phyloP scores from a whole-genome alignment of 2,888 invertebrate genomes.

The Temnothorax rugatulus region DNA sequence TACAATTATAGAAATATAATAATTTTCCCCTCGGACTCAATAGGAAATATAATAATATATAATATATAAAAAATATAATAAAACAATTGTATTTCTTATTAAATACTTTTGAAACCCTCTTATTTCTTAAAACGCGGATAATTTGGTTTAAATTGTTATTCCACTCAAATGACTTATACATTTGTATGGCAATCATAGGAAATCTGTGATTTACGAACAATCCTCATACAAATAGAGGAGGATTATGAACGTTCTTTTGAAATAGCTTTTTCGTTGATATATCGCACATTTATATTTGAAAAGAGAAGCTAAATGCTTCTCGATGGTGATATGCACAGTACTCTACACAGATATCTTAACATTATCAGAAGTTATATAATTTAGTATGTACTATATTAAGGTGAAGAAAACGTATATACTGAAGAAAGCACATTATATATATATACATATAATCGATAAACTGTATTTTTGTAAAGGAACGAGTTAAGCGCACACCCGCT shows the following conservation, averaged over 20 bases:
- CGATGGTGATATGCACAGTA: conserved; percentile 22
- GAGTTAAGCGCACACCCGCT: conserved; percentile 69
- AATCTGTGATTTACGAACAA: conserved; percentile 38
- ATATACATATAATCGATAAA: conserved; percentile 46
- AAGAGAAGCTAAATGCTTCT: conserved; percentile 5
- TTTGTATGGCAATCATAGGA: conserved; percentile 37
- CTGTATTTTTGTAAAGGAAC: conserved; percentile 66
- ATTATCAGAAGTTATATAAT: conserved; percentile 36
- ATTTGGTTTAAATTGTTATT: neutral
- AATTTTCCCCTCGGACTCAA: neutral
- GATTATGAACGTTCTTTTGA: conserved; percentile 28
- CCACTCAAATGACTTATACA: conserved; percentile 1
- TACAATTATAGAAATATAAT: neutral
- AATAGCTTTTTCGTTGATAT: conserved; percentile 11
- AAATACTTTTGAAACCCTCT: neutral
- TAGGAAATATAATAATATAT: neutral
- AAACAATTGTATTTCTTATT: neutral
- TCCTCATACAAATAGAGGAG: neutral
- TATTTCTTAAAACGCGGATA: neutral
- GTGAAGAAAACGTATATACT: conserved; percentile 14
- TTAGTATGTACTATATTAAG: conserved; percentile 19
- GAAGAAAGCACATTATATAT: conserved; percentile 17
- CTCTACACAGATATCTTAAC: conserved; percentile 10
- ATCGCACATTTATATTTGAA: conserved; percentile 24
- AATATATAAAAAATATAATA: neutral